Conservation (phyloP, 2,888 invertebrate species). For the Latrodectus hesperus region DNA sequence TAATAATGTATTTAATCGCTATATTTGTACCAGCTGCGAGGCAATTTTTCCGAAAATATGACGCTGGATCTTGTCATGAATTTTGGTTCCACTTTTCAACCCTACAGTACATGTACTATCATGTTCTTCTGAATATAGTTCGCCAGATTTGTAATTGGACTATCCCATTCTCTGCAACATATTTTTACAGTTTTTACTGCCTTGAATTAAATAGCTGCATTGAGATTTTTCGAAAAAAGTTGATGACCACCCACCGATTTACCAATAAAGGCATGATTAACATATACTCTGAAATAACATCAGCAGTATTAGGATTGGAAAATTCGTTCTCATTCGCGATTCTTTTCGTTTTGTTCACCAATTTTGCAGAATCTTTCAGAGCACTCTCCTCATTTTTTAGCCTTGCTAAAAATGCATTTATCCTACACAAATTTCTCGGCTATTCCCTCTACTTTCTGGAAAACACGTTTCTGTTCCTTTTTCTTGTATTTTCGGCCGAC, state of each 20-base stretch:
- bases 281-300: neutral
- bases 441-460: constrained; percentile 1
- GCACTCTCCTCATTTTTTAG: constrained; percentile 7
- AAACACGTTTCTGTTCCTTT: constrained; percentile 18
- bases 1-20: too few relatives aligned
- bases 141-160: constrained; percentile 35
- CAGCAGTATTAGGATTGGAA: constrained; percentile 27
- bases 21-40: too few relatives aligned
- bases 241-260: neutral
- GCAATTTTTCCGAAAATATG: too few relatives aligned
- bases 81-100: constrained; percentile 10
- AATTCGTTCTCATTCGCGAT: constrained; percentile 22
- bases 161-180: constrained; percentile 30
- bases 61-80: constrained; percentile 14
- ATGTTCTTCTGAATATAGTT: constrained; percentile 20
- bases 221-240: neutral
- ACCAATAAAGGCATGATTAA: neutral
- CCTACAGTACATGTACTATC: neutral
- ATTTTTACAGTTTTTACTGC: constrained; percentile 51
- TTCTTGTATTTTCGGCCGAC: constrained; percentile 34
- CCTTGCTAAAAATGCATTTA: too few relatives aligned
- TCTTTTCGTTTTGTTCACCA: constrained; percentile 35
- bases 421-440: neutral
- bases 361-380: constrained; percentile 37
- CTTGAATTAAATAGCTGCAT: constrained; percentile 14